Evolutionary conservation across 2,888 invertebrate species (phyloP).

Genomic region (Perithous albicinctus): DNA sequence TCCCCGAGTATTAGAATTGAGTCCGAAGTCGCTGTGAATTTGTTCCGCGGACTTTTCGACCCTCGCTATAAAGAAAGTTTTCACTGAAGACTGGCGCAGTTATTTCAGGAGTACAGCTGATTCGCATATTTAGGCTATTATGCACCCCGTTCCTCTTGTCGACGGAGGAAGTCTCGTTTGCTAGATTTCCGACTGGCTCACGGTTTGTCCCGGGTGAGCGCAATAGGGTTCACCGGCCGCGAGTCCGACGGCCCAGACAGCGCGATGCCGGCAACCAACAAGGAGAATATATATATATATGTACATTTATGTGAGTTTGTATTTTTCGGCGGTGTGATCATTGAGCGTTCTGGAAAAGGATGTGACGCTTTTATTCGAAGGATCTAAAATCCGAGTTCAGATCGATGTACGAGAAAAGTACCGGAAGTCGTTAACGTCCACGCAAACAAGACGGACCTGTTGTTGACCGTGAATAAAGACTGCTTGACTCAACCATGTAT

Average conservation of each 20-base stretch:
- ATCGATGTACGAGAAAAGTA: too few relatives aligned
- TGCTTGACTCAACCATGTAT: too few relatives aligned
- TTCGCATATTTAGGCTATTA: constrained; percentile 33
- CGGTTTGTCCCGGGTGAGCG: constrained; percentile 29
- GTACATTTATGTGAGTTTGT: too few relatives aligned
- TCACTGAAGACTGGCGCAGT: not conserved
- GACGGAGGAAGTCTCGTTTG: constrained; percentile 1
- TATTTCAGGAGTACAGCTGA: constrained; percentile 25
- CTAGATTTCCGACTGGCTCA: constrained; percentile 17
- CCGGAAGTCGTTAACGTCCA: too few relatives aligned
- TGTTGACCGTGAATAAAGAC: too few relatives aligned
- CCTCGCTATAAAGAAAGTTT: not conserved
- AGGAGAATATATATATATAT: not conserved
- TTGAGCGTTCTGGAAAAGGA: too few relatives aligned
- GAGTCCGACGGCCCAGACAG: constrained; percentile 61
- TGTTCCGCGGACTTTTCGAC: not conserved
- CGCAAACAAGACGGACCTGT: too few relatives aligned
- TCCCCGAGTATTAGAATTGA: not conserved
- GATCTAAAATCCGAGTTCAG: too few relatives aligned
- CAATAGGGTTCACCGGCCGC: constrained; percentile 59
- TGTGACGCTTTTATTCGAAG: too few relatives aligned
- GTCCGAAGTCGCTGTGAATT: not conserved
- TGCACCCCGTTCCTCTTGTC: not conserved
- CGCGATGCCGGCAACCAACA: constrained; percentile 61
- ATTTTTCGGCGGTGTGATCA: too few relatives aligned